Base-by-base conservation (phyloP, 2,888 invertebrate species). In the Pseudococcus jackbeardsleyi region DNA sequence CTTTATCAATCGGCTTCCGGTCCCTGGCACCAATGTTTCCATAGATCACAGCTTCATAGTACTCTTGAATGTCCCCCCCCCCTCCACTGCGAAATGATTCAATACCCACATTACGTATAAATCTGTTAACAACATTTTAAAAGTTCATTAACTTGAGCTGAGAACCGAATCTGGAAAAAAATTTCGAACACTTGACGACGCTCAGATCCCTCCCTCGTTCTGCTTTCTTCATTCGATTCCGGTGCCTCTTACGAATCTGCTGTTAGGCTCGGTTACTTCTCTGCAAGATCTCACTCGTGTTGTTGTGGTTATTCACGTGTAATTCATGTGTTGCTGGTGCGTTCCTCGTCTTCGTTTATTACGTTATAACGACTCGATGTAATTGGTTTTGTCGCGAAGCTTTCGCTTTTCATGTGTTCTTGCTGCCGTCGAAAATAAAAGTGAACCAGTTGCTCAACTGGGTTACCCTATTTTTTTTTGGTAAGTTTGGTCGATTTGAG, bases 321-420 rank as follows among this genome's bases (percentile, higher is more conserved):
- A 33, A 77, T 39, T 77, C 77, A 77, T 39, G 77, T 77, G 77
- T 39, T 39, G 33, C 33, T 15, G 7, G 77, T 77, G 26, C 77
- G 77, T 77, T 26, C 77, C 39, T 77, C 33, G 15, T 15, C 15
- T 50, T 17, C 15, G 17, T 12, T 5, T 33, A 33, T 46, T 50
- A 50, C 50, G 50, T 50, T 46, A 50, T 77, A 39, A 26, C 12
- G 15, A 15, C 39, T 77, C 26, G 77, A 39, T 77, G 33, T 39
- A 39, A 39, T 77, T 39, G 39, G 12, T 77, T 77, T 39, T 39
- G 77, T 39, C 77, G 77, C 39, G 77, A 15, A 77, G 77, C 77
- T 77, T 77, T 77, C 77, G 77, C 77, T 77, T 77, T 77, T 77
- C 77, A 39, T 77, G 26, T 77, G 39, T 5, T 46, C 26, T 22